These are phyloP conservation scores for Sinocyclocheilus maitianheensis DNA, from an alignment of 2,113 vertebrate species.

Conservation along the genomic window DNA sequence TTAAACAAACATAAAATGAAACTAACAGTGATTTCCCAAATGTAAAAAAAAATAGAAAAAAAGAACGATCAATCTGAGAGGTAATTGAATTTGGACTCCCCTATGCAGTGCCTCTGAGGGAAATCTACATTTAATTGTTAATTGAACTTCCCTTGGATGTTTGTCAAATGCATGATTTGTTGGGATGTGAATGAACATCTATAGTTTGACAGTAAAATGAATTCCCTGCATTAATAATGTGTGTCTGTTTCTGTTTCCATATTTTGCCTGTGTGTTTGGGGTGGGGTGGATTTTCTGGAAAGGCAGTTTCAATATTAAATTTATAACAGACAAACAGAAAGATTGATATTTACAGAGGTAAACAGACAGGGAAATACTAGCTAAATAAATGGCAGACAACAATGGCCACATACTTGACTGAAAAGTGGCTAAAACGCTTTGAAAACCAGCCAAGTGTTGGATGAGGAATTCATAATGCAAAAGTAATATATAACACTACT, in stretches of 20 bases:
- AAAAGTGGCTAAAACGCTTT: too few species aligned
- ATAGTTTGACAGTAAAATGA: slow-evolving; percentile 63
- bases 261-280: background rate
- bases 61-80: background rate
- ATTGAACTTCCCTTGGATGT: slow-evolving; percentile 59
- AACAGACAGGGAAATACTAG: too few species aligned
- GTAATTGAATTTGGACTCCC: background rate
- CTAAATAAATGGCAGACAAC: too few species aligned
- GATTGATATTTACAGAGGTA: too few species aligned
- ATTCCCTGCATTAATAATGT: slow-evolving; percentile 51
- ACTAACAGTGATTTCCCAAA: background rate
- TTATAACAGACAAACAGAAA: too few species aligned
- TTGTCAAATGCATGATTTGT: background rate
- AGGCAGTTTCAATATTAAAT: background rate
- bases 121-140: slow-evolving; percentile 20
- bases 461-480: too few species aligned
- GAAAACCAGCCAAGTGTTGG: too few species aligned
- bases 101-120: slow-evolving; percentile 60
- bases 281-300: background rate
- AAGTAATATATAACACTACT: background rate
- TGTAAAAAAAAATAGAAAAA: background rate
- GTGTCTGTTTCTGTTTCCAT: slow-evolving; percentile 43
- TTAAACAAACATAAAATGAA: background rate
- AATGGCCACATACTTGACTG: too few species aligned
- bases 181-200: slow-evolving; percentile 24